Evolutionary conservation across 1,140 invertebrate genomes (phyloP), one percentile per base, ranked within the genome.

Genomic region (Drosophila hydei): DNA sequence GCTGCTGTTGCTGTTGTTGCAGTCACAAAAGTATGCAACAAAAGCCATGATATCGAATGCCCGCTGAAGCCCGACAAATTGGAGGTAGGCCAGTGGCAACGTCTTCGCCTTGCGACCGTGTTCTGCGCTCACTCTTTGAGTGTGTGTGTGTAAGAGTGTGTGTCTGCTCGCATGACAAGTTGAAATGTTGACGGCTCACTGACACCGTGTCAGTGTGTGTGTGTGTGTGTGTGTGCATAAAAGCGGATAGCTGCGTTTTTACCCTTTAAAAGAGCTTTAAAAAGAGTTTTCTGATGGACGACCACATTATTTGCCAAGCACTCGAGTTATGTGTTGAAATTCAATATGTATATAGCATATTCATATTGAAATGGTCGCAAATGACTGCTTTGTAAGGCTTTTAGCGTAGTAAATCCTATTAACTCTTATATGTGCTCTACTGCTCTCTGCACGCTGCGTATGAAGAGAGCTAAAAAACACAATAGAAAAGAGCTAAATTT

Each of bases 101-200:
- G 50, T 87, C 81, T 87, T 77, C 60, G 62, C 43, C 74, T 78
- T 75, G 33, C 43, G 16, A 25, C 40, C 50, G 19, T 43, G 21
- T n/a, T 27, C 12, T 58, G 40, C 40, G 64, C 38, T 61, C 54
- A 50, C 70, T 48, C 64, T 42, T 69, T 63, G 30, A 33, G 54
- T 30, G 18, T 58, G 52, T 27, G 27, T 54, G 48, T 61, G 61
- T 52, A 19, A 42, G 54, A 52, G 60, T 54, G 65, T 71, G 56
- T 78, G 67, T 51, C 70, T 65, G 74, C 75, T 81, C 63, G 75
- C 83, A 77, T 81, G 81, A 87, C 77, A 87, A 81, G 83, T 87
- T 88, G 81, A 87, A 88, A 87, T 88, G 81, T 81, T 88, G 81
- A 87, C 83, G 81, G 81, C 81, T 81, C 75, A 75, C 78, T 81